Evolutionary conservation across 2,888 invertebrate species (phyloP), one percentile per base, ranked within the genome.

Genomic region (Dryobota labecula): DNA sequence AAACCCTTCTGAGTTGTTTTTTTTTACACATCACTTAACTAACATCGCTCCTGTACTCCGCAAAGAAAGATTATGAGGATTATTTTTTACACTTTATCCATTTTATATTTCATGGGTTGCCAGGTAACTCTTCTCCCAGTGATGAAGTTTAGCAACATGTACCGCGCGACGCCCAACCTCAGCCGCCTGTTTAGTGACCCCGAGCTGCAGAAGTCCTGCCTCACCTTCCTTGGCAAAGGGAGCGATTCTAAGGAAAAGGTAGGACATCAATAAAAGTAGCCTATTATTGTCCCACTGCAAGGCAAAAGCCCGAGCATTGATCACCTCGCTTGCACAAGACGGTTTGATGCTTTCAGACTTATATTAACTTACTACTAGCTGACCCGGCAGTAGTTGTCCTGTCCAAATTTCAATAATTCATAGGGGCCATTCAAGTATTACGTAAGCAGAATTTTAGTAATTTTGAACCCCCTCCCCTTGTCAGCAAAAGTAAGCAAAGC

Each of bases 141-240:
- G 79, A 96, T 98, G 76, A 98, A 98, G 93, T 99, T 98, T 91
- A 97, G 97, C 84, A 98, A 98, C 91, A 97, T 98, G 88, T 99
- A 98, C 92, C 97, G 98, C 75, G 97, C 97, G 7, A 98, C 98
- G 0, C 97, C 98, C 20, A 97, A 97, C 82, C 96, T 98, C 2
- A 97, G 97, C 86, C 96, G 97, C 20, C 92, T 98, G 38, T 97
- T 97, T 68, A 97, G 97, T 71, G 97, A 98, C 87, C 90, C 91
- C 0, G 94, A 96, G 8, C 92, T 98, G 64, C 98, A 98, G 89
- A 96, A 97, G 61, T 97, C 98, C 30, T 98, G 98, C 87, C 94
- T 98, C 13, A 89, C 95, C 33, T 97, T 92, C 85, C 89, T 95
- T 74, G 89, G 86, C 43, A 91, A 92, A 24, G 92, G 90, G 15